A percentile compares a stretch with the other conserved stretches of the same genome.
Evolutionary conservation across 2,888 invertebrate species (phyloP).

Genomic region (Plutella xylostella): DNA sequence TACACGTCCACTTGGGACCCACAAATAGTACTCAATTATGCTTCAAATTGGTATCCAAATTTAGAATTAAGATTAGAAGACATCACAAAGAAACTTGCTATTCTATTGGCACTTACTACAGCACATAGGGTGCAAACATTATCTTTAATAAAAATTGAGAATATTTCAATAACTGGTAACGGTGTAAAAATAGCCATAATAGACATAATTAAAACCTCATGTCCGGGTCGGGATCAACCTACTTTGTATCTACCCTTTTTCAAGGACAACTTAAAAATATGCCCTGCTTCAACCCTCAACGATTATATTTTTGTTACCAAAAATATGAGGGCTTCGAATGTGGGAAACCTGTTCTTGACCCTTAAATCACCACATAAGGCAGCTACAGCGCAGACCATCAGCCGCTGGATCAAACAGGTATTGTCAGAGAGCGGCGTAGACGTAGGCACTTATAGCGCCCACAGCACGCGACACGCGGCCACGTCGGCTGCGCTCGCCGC

Average conservation of each 20-base stretch:
- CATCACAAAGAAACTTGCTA: not conserved
- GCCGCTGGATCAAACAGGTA: not conserved
- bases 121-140: constrained; percentile 5
- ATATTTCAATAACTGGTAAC: not conserved
- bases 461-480: constrained; percentile 1
- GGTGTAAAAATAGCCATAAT: not conserved
- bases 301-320: not conserved
- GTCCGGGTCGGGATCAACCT: not conserved
- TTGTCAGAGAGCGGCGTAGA: not conserved
- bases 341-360: not conserved
- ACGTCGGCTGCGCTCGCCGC: not conserved
- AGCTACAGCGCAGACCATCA: constrained; percentile 4
- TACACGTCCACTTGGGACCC: constrained; percentile 1
- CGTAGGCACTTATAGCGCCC: not conserved
- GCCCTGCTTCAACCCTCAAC: not conserved
- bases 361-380: not conserved
- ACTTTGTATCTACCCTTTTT: constrained; percentile 1
- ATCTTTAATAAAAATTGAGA: not conserved
- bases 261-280: constrained; percentile 2
- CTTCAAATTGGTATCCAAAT: not conserved
- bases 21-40: not conserved
- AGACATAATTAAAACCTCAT: constrained; percentile 6
- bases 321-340: not conserved
- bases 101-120: not conserved
- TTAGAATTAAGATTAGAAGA: not conserved